Base-by-base conservation (phyloP, 2,113 vertebrate species). In the Lucifuga dentata region DNA sequence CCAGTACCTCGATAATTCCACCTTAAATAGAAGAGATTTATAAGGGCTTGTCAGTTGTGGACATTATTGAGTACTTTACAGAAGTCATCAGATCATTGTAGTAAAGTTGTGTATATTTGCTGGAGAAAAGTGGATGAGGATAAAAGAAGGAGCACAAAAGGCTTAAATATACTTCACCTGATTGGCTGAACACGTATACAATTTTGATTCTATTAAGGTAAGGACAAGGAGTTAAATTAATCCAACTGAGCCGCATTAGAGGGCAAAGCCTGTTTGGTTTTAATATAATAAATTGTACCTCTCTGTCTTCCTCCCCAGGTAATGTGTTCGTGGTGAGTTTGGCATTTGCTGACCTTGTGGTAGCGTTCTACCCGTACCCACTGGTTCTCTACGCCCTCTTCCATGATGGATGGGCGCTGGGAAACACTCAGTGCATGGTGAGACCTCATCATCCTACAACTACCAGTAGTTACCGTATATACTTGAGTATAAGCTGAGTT, bases 241-340 rank as follows among this genome's bases (percentile, higher is more conserved):
- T n/a, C 49, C 20, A 50, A 39, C 13, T 51, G 20, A 9, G 35
- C 23, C 13, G 23, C 24, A 21, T 70, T 33, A 13, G 17, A 46
- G 1, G 23, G 11, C 2, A 36, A 29, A 20, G 41, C 33, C 3
- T 29, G 26, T 29, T 29, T 3, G 26, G n/a, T n/a, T n/a, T n/a
- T n/a, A n/a, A 29, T 29, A 7, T 3, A 29, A 29, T 7, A 60
- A 3, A 50, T 8, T 41, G 12, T 80, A 17, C 58, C 62, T 64
- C 43, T 68, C 16, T 68, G 36, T 83, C 88, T 68, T 84, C 64
- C 73, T 81, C 50, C 72, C 12, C 74, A 97, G 96, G 96, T 88
- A 97, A 98, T 3, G 93, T 94, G 19, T 97, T 98, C 87, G 94
- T 98, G 85, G 95, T 96, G 78, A 98, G 93, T 85, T 85, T 98